Base-by-base conservation (phyloP, 2,113 vertebrate species). In the Lepus timidus region DNA sequence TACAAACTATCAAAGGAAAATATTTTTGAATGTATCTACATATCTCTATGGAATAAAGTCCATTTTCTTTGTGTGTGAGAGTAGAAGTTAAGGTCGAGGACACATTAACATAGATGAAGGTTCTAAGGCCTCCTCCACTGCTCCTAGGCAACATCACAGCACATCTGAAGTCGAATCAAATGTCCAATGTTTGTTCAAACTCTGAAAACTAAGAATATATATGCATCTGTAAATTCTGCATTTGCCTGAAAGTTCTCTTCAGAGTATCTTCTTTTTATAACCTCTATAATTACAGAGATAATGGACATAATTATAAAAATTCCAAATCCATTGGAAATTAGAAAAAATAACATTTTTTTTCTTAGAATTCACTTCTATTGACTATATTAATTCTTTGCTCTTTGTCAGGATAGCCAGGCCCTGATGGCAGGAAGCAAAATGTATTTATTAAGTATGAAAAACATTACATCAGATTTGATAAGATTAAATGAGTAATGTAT, bases 251-350 rank as follows among this genome's bases (percentile, higher is more conserved):
- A 85, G 83, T 44, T 61, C 17, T 80, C 49, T 71, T 81, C 49
- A 92, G 25, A 31, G 7, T 49, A n/a, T 64, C 29, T 88, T 75
- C 49, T 76, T 87, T 65, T 90, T 78, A 89, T 55, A 78, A 58
- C 33, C 51, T 90, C 89, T 65, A 52, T 51, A 81, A n/a, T 91
- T 90, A 65, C 29, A 87, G 27, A 94, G 82, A 51, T 49, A 85
- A 71, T 27, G 52, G 62, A 20, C 73, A 76, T 25, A 19, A 31
- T 74, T 83, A 85, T 96, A 23, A 70, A 93, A 51, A 9, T 61
- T 64, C 16, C 12, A 89, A 71, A 5, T 88, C 85, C 12, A 23
- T 23, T 80, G 62, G 23, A 81, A 90, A 51, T 74, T 78, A n/a
- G 68, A 33, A 20, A 70, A 81, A 88, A 78, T 51, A 73, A 16